phyloP scores from a whole-genome alignment of 1,140 invertebrate genomes.

The Pinna nobilis region DNA sequence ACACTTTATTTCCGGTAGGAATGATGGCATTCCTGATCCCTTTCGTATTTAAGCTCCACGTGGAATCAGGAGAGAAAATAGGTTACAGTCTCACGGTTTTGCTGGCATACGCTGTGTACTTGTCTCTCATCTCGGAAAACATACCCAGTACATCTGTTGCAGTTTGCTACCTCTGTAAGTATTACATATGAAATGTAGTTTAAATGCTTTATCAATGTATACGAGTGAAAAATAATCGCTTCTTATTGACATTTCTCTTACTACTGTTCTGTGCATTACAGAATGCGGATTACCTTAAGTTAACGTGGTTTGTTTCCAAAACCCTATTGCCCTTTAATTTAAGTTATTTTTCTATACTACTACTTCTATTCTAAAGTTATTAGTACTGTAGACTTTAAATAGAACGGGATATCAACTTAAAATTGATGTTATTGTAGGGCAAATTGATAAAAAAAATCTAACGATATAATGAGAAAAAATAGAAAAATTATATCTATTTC shows the following conservation, averaged over 20 bases:
- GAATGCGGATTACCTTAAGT: too few species aligned
- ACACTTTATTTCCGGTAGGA: constrained; percentile 55
- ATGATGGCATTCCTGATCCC: constrained; percentile 90
- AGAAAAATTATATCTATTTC: too few species aligned
- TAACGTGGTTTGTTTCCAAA: too few species aligned
- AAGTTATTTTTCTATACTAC: neutral
- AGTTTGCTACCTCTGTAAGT: constrained; percentile 38
- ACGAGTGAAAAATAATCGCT: too few species aligned
- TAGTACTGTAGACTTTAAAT: too few species aligned
- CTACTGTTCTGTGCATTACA: neutral
- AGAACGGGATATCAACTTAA: too few species aligned
- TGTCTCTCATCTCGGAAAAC: constrained; percentile 33
- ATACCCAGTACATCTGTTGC: constrained; percentile 39
- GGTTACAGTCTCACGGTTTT: constrained; percentile 43
- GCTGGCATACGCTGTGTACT: constrained; percentile 46
- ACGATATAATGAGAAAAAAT: too few species aligned
- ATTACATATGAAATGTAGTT: neutral
- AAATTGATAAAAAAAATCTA: too few species aligned
- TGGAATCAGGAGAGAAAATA: constrained; percentile 50
- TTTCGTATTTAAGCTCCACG: constrained; percentile 94
- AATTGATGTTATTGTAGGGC: too few species aligned
- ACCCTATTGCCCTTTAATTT: neutral
- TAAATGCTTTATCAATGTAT: too few species aligned
- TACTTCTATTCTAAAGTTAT: too few species aligned
- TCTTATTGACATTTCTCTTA: neutral